A percentile compares a stretch with the other conserved stretches of the same genome.
Evolutionary conservation across 1,140 invertebrate species (phyloP).

Genomic region (Rhopalosiphum maidis): DNA sequence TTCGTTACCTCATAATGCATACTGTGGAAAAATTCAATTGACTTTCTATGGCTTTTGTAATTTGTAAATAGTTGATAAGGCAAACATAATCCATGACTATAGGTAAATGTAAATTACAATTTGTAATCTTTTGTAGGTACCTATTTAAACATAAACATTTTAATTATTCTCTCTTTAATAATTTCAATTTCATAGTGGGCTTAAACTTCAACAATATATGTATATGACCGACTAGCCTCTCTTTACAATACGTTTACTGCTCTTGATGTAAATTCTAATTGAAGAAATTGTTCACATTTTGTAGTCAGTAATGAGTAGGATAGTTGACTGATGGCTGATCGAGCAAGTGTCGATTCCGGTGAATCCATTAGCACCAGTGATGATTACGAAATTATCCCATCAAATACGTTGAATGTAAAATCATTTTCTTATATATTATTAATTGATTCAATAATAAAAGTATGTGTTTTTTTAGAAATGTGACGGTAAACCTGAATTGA

Average conservation of each 20-base stretch:
- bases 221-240: neutral
- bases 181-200: neutral
- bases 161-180: neutral
- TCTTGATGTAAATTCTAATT: neutral
- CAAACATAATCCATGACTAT: neutral
- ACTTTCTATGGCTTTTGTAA: neutral
- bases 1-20: neutral
- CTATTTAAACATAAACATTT: neutral
- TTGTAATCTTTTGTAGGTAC: neutral
- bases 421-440: neutral
- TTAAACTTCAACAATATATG: neutral
- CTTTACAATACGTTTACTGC: neutral
- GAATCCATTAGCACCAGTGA: conserved; percentile 83
- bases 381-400: conserved; percentile 81
- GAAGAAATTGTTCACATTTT: neutral
- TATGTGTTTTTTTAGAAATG: neutral
- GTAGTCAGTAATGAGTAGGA: conserved; percentile 16
- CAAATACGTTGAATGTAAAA: conserved; percentile 61
- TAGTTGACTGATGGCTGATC: conserved; percentile 73
- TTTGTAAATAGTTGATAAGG: neutral
- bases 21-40: neutral
- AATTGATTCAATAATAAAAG: neutral
- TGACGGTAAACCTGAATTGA: conserved; percentile 69
- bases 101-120: neutral
- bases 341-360: conserved; percentile 77